Evolutionary conservation across 2,113 vertebrate species (phyloP).

Genomic region (Triplophysa rosa): DNA sequence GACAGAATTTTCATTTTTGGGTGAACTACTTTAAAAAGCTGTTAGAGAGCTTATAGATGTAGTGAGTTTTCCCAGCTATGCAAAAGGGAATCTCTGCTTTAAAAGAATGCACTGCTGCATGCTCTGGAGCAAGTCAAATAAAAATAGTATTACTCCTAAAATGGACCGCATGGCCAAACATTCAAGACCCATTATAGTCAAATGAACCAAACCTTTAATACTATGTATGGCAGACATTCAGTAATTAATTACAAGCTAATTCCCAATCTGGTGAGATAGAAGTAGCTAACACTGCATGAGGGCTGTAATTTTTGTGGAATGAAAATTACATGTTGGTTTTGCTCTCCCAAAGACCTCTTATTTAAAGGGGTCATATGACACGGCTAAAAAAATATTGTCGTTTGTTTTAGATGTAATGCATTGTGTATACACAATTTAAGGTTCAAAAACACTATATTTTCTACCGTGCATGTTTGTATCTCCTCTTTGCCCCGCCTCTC

Average conservation of each 20-base stretch:
- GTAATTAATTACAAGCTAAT: constrained; percentile 20
- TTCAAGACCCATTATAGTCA: background rate
- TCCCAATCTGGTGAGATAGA: constrained; percentile 13
- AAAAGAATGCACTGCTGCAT: background rate
- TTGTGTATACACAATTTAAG: no score
- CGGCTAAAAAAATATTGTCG: no score
- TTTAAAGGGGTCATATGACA: background rate
- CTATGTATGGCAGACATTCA: constrained; percentile 9
- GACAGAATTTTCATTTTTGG: no score
- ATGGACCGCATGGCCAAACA: background rate
- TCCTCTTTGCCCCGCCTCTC: no score
- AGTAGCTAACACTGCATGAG: constrained; percentile 19
- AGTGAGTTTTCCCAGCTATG: constrained; percentile 10
- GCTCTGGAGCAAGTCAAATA: constrained; percentile 33
- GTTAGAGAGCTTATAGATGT: background rate
- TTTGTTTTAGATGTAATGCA: no score
- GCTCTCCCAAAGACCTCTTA: constrained; percentile 28
- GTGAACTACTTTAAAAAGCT: no score
- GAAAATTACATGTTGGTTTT: constrained; percentile 24
- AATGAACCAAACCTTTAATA: constrained; percentile 6
- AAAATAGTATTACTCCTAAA: constrained; percentile 22
- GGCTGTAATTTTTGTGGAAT: background rate
- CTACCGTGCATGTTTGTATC: no score
- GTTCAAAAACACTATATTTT: no score
- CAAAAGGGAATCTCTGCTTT: constrained; percentile 31